These are phyloP conservation scores for Dendrophyllia cribrosa DNA, from an alignment of 64 coral and sea anemone species.

Conservation along the genomic window DNA sequence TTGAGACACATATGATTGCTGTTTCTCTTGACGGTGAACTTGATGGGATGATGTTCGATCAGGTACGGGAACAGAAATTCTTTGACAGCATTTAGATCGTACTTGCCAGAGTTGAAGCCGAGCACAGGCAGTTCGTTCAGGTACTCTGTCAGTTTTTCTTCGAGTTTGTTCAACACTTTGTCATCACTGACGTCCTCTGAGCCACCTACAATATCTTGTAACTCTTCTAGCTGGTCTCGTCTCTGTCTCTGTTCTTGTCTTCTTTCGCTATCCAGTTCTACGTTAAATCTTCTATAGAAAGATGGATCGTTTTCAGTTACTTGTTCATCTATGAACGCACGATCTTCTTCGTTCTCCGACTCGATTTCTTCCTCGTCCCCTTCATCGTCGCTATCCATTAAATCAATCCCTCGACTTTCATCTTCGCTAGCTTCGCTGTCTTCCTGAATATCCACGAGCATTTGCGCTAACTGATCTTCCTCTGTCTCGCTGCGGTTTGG, in stretches of 20 bases:
- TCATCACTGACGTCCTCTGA: neutral
- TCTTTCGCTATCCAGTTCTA: neutral
- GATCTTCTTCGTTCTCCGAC: neutral
- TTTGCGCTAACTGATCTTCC: neutral
- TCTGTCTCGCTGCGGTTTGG: neutral
- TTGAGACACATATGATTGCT: neutral
- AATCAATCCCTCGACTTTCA: neutral
- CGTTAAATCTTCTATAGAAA: slow-evolving; percentile 1
- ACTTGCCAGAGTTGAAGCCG: slow-evolving; percentile 34
- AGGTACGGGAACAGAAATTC: neutral
- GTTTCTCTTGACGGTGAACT: slow-evolving; percentile 13
- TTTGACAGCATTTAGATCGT: neutral
- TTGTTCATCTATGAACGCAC: neutral
- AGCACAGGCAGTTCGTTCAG: slow-evolving; percentile 30
- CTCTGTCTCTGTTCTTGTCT: neutral
- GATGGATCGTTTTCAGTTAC: neutral
- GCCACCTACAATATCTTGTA: neutral
- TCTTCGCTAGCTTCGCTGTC: too few species aligned
- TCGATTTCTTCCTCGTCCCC: slow-evolving; percentile 16
- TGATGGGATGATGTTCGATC: neutral
- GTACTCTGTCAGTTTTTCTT: neutral
- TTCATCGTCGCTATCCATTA: neutral
- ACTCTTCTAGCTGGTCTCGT: neutral
- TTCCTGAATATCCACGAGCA: neutral
- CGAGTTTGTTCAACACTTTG: neutral